Base-by-base conservation (phyloP, 2,797 vertebrate genomes). In the Alfaro cultratus region DNA sequence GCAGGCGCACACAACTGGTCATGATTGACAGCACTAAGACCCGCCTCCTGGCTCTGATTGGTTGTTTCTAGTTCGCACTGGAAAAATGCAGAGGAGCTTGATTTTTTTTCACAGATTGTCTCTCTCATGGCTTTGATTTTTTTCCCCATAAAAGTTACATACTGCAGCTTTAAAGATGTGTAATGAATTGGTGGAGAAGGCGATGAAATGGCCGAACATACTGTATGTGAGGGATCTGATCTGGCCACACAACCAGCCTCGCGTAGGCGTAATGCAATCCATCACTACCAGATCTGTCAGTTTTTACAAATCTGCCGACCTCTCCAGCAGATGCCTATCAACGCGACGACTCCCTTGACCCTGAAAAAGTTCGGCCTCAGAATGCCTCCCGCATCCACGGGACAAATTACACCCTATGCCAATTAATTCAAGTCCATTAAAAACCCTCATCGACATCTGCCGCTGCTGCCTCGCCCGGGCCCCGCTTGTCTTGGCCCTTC, bases 371-470 rank as follows among this genome's bases (percentile, higher is more conserved):
- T 82, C 57, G 68, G 84, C 34, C 74, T 91, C 82, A 76, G 80
- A 45, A 88, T 72, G 77, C 88, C 86, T 88, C 82, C 88, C 89
- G 75, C 89, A 89, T 90, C 89, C 87, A 78, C 77, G 18, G 83
- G 82, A 89, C 87, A 87, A 90, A 92, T 89, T 89, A 89, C 80
- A 86, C 88, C 78, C 89, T 75, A 87, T 83, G 84, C 88, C 83
- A 94, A 92, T 88, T 87, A 86, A 94, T 93, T 92, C 89, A 86
- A 91, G 86, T 90, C 85, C 89, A 94, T 94, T 93, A 93, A 92
- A 93, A 93, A 77, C 85, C 81, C 83, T 88, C 90, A 90, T 91
- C 83, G 89, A 93, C 94, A 95, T 95, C 94, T 95, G 93, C 90
- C 73, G 73, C 87, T 55, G 91, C 85, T 73, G 85, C 71, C 64